A percentile compares a stretch with the other conserved stretches of the same genome.
phyloP scores from a whole-genome alignment of 2,113 vertebrate species.

The Scalopus aquaticus region DNA sequence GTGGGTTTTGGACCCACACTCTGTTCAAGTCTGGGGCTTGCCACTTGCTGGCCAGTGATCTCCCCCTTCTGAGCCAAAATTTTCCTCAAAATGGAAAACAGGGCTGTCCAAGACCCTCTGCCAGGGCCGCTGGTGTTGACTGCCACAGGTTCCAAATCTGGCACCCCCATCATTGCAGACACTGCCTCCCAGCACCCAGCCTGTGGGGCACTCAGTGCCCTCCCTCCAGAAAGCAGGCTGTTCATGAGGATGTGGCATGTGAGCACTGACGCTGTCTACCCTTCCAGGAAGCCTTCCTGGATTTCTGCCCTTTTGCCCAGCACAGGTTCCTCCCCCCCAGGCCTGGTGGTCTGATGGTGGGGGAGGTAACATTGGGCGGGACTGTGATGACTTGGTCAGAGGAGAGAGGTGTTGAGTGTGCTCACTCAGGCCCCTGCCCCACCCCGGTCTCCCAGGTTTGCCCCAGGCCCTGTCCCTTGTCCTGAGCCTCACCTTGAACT shows the following conservation, averaged over 20 bases:
- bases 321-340: not conserved
- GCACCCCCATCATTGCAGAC: accelerated
- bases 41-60: not conserved
- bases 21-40: not conserved
- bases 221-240: not conserved
- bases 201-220: accelerated
- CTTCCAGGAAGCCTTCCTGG: not conserved
- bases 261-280: accelerated
- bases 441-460: accelerated
- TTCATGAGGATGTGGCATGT: accelerated
- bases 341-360: not conserved
- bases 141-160: too few species aligned
- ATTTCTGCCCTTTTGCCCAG: not conserved
- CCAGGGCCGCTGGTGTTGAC: too few species aligned
- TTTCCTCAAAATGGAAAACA: not conserved
- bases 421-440: not conserved
- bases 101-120: not conserved
- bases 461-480: accelerated
- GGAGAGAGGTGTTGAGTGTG: not conserved
- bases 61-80: too few species aligned
- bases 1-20: not conserved
- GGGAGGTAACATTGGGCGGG: not conserved
- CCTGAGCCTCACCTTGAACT: constrained; percentile 89
- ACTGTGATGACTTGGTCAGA: not conserved
- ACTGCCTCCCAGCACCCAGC: not conserved